Evolutionary conservation across 2,113 vertebrate species (phyloP).

Genomic region (Leptosomus discolor): DNA sequence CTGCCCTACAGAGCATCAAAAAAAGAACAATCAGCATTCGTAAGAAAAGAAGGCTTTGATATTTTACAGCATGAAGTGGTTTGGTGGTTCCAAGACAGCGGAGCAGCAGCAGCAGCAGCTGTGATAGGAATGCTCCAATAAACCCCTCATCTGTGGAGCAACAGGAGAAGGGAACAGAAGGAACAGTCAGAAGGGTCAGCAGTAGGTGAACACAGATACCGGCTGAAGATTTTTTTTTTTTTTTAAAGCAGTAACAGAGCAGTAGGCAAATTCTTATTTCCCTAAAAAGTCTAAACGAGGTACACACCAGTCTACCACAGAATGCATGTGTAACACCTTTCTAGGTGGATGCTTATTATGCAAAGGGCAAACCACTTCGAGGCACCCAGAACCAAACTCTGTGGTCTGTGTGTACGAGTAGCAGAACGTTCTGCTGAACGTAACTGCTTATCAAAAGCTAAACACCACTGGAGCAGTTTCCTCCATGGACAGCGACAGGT

Average conservation of each 20-base stretch:
- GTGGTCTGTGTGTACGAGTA: rapidly evolving
- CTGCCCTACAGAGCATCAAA: not conserved
- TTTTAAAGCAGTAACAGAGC: not conserved
- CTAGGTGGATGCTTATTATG: not conserved
- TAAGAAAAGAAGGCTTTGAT: not conserved
- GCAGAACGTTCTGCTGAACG: not conserved
- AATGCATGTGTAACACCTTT: not conserved
- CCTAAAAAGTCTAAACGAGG: not conserved
- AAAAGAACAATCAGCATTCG: not conserved
- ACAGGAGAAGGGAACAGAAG: not conserved
- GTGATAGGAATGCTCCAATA: not conserved
- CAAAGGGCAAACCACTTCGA: not conserved
- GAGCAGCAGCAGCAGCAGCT: not conserved
- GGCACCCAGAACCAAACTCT: not conserved
- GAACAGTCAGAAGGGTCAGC: not conserved
- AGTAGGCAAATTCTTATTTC: not conserved
- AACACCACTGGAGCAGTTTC: not conserved
- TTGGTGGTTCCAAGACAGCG: not conserved
- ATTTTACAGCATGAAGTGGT: not conserved
- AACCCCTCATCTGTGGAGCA: not conserved
- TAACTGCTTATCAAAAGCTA: not conserved
- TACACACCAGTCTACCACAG: not conserved
- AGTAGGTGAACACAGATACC: not conserved
- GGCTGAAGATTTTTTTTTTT: not conserved
- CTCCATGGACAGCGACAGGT: not conserved